Conservation (phyloP, 92 coral and sea anemone genomes). For the Nematostella vectensis region DNA sequence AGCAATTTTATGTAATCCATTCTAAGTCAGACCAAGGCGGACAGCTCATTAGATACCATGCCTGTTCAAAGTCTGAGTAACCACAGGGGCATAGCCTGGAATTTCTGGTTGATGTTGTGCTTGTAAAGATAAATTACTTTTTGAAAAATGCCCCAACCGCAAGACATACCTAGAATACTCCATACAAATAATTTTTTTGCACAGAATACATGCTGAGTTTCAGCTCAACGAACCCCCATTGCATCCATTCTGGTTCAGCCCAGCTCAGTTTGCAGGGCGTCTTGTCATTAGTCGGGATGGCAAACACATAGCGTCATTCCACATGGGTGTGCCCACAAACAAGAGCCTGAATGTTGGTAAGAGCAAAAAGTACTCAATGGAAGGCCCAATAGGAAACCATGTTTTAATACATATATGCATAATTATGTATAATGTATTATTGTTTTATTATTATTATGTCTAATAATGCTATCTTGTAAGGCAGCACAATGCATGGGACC, state of each 20-base stretch:
- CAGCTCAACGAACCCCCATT: constrained; percentile 79
- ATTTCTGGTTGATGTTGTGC: no score
- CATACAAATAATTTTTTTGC: no score
- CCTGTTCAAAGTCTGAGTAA: no score
- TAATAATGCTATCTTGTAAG: not conserved
- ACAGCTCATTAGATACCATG: no score
- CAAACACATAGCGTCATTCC: constrained; percentile 54
- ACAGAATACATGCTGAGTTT: constrained; percentile 92
- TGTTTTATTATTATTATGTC: not conserved
- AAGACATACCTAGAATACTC: no score
- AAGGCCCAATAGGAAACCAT: not conserved
- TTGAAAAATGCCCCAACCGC: no score
- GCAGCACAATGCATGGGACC: not conserved
- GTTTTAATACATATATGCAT: not conserved
- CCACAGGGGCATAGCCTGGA: no score
- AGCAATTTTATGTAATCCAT: no score
- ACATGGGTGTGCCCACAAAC: constrained; percentile 78
- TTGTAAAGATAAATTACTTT: no score
- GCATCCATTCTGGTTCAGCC: constrained; percentile 92
- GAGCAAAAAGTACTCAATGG: constrained; percentile 5
- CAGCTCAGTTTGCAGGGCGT: constrained; percentile 81
- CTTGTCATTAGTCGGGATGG: constrained; percentile 77
- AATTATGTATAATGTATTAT: not conserved
- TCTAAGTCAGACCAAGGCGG: no score
- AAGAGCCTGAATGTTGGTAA: constrained; percentile 84